Conservation (phyloP, 2,888 invertebrate genomes). For the Drosophila yooni region DNA sequence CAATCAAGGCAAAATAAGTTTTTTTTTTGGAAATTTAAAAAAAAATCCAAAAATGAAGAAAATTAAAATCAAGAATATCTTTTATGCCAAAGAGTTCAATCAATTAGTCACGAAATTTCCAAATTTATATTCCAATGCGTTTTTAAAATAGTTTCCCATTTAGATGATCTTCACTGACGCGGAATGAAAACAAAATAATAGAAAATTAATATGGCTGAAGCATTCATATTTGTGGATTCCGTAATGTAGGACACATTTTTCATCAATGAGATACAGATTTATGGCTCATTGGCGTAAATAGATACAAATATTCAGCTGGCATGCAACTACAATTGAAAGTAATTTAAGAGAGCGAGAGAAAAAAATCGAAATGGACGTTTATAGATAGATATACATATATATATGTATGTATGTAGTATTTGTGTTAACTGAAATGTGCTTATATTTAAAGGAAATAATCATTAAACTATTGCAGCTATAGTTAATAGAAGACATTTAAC, state of each 20-base stretch:
- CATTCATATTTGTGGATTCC: constrained; percentile 2
- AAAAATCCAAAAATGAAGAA: neutral
- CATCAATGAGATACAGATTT: constrained; percentile 42
- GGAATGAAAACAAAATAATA: constrained; percentile 21
- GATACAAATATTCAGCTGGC: neutral
- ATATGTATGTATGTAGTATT: no score
- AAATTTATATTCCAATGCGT: constrained; percentile 47
- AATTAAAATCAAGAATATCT: neutral
- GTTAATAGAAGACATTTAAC: constrained; percentile 9
- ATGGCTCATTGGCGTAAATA: constrained; percentile 3
- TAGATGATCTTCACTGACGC: constrained; percentile 13
- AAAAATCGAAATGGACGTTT: neutral
- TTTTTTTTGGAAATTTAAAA: neutral
- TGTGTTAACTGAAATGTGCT: no score
- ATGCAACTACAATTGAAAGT: constrained; percentile 2
- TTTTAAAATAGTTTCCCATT: constrained; percentile 52
- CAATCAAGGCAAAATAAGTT: neutral
- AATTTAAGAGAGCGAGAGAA: neutral
- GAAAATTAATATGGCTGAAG: constrained; percentile 10
- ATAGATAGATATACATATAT: neutral
- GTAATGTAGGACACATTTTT: constrained; percentile 12
- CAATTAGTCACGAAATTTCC: constrained; percentile 64
- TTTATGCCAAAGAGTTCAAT: constrained; percentile 12
- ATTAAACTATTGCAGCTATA: neutral
- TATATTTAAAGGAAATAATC: neutral